phyloP scores from a whole-genome alignment of 2,888 invertebrate species.

The Agrotis exclamationis region DNA sequence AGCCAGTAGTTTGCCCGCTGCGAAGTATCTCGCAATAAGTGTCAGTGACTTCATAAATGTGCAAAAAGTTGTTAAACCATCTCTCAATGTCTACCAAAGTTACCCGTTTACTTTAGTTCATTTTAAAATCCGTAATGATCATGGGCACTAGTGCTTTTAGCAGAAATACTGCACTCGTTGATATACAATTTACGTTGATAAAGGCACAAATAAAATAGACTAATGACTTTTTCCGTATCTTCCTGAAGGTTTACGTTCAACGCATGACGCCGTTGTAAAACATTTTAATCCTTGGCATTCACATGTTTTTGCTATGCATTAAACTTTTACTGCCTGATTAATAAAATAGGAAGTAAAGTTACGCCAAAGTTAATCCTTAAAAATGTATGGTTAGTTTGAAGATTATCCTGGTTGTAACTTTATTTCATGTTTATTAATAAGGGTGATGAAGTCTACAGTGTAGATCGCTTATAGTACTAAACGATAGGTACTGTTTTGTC shows the following conservation, averaged over 20 bases:
- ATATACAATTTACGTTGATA: slow-evolving; percentile 5
- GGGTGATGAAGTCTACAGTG: too few species aligned
- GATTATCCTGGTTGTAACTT: too few species aligned
- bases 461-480: not conserved
- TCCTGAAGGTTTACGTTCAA: slow-evolving; percentile 71
- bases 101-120: slow-evolving; percentile 21
- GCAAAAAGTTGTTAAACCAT: slow-evolving; percentile 36
- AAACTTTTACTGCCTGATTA: too few species aligned
- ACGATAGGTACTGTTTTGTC: not conserved
- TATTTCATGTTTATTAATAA: too few species aligned
- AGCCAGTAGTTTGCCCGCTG: not conserved
- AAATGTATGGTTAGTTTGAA: too few species aligned
- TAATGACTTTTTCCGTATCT: slow-evolving; percentile 49
- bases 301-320: slow-evolving; percentile 15
- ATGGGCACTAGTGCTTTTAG: not conserved
- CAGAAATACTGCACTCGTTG: slow-evolving; percentile 2
- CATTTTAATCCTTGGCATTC: slow-evolving; percentile 69
- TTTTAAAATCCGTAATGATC: slow-evolving; percentile 2
- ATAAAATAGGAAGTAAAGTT: too few species aligned
- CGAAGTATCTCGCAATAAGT: slow-evolving; percentile 15
- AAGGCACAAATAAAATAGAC: slow-evolving; percentile 30
- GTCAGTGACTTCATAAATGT: slow-evolving; percentile 29
- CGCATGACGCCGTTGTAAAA: slow-evolving; percentile 67
- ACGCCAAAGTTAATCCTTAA: too few species aligned
- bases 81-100: slow-evolving; percentile 18